Base-by-base conservation (phyloP, 2,888 invertebrate genomes). In the Glomeris marginata region DNA sequence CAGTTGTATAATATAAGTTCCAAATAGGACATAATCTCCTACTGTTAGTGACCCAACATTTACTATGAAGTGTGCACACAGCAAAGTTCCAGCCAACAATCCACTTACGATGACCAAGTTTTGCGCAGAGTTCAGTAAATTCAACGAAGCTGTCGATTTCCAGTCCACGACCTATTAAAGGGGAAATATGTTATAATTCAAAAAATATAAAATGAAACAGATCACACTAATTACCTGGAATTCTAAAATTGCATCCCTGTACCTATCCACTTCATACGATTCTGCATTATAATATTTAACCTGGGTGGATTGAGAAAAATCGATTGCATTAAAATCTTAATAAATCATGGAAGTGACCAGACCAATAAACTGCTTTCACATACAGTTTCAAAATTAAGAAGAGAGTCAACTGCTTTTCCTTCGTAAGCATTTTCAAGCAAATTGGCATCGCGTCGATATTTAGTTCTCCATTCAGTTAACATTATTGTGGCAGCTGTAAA, bases 391-490 rank as follows among this genome's bases (percentile, higher is more conserved):
- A 91, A 97, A 71, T 98, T 98, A 13, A 97, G 74, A 48, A 98
- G 70, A 0, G 97, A 95, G 68, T 98, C 97, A 0, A 97, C 92
- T 49, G 91, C 91, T 52, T 84, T 77, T 4, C 91, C 86, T 60
- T 87, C 82, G 52, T 84, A 82, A 36, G 81, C 86, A 68, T 97
- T 98, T 64, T 97, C 95, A 0, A 90, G 83, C 28, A 81, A 72
- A 69, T 97, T 98, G 91, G 94, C 92, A 4, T 82, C 76, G 34
- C 95, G 74, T 58, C 94, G 84, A 69, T 78, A 97, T 67, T 95
- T 88, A 0, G 95, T 97, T 13, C 97, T 76, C 97, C 97, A 97
- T 70, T 97, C 95, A 0, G 97, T 97, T n/a, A 97, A 76, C 15
- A 71, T 67, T 62, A 97, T 80, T 1, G 97, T 97, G 11, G 78